Base-by-base conservation (phyloP, 2,888 invertebrate species). In the Operophtera brumata region DNA sequence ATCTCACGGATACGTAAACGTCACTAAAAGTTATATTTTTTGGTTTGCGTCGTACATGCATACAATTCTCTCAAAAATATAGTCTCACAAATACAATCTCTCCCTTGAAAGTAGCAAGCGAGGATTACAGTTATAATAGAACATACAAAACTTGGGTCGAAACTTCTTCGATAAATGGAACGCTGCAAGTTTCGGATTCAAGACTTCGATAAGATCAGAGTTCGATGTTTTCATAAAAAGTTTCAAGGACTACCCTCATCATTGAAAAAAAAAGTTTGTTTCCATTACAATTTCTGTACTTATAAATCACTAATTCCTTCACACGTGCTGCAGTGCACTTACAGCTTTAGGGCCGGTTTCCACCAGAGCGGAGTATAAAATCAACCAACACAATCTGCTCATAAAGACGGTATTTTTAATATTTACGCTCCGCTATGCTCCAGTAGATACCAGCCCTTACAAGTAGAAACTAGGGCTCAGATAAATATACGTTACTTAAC, bases 21-120 rank as follows among this genome's bases (percentile, higher is more conserved):
- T 61, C 59, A 55, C 59, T 59, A 61, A 44, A 53, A 59, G 52
- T 47, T 55, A 64, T 64, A 67, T 67, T 70, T 83, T 86, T 86
- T 86, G 86, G 86, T 85, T 84, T 81, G 77, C 77, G 75, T 81
- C 79, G 80, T 79, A 75, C 70, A 70, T 77, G 84, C 77, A 80
- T 81, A 81, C 70, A 80, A 69, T 75, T 73, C 76, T 66, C 69
- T 84, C 80, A 78, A 82, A 84, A 83, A 84, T 80, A 82, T 65
- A 60, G 58, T 47, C 57, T 59, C 61, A 57, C 61, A 62, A 56
- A 64, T 47, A 41, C 50, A 40, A 57, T 54, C 51, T 46, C 61
- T 54, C 61, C 35, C 51, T 48, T 47, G 43, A 52, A 34, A 20
- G 47, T 49, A 36, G 53, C 53, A 59, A 57, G 56, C 57, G 61